A percentile compares a stretch with the other conserved stretches of the same genome.
phyloP scores from a whole-genome alignment of 2,888 invertebrate genomes.

The Diplazon laetatorius region DNA sequence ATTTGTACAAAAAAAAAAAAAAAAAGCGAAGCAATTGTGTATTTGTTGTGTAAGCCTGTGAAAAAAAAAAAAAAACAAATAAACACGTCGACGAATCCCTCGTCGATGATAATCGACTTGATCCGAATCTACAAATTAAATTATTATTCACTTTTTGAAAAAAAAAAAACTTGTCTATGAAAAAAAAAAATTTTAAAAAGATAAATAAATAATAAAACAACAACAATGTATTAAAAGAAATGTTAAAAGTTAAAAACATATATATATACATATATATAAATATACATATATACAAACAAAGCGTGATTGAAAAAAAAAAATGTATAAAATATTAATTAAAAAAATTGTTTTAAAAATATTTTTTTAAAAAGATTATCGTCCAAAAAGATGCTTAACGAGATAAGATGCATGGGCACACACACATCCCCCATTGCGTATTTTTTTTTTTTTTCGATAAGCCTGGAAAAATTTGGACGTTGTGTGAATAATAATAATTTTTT shows the following conservation, averaged over 20 bases:
- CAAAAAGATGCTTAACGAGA: slow-evolving; percentile 69
- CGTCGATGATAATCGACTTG: slow-evolving; percentile 17
- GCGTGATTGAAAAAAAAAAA: slow-evolving; percentile 53
- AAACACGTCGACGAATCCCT: slow-evolving; percentile 24
- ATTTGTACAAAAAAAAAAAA: too few species aligned
- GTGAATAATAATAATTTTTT: too few species aligned
- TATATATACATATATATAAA: too few species aligned
- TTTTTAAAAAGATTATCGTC: too few species aligned
- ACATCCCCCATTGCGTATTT: slow-evolving; percentile 73
- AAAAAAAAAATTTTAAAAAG: slow-evolving; percentile 57
- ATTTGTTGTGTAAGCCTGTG: too few species aligned
- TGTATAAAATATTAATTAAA: slow-evolving; percentile 54
- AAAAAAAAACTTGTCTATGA: too few species aligned
- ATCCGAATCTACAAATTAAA: slow-evolving; percentile 35
- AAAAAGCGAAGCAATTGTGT: slow-evolving; percentile 48
- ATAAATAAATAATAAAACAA: slow-evolving; percentile 54
- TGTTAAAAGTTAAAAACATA: too few species aligned
- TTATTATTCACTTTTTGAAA: too few species aligned
- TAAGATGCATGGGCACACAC: slow-evolving; percentile 55
- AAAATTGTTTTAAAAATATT: too few species aligned
- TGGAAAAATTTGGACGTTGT: too few species aligned
- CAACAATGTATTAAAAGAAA: slow-evolving; percentile 56
- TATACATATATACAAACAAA: too few species aligned
- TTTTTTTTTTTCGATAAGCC: slow-evolving; percentile 86
- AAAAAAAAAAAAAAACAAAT: too few species aligned